Conservation (phyloP, 2,113 vertebrate species). For the Cinclus mexicanus region DNA sequence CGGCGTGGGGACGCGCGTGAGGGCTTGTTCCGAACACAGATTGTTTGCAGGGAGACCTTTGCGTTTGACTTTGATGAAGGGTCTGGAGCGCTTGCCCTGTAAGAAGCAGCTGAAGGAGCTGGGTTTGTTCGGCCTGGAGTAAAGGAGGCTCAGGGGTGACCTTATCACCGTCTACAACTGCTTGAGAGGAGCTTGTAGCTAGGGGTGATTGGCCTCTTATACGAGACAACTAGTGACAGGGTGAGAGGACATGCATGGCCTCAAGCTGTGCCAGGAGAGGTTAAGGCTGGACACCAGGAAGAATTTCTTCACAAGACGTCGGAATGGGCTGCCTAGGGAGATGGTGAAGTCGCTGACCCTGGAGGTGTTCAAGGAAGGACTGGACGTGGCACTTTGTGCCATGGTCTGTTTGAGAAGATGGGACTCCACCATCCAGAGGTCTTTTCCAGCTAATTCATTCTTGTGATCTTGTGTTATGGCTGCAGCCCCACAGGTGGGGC, state of each 20-base stretch:
- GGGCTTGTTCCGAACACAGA: not conserved
- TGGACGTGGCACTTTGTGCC: not conserved
- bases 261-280: not conserved
- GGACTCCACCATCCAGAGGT: not conserved
- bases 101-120: not conserved
- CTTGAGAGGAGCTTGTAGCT: not conserved
- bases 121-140: not conserved
- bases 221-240: not conserved
- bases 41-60: not conserved
- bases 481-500: accelerated
- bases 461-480: not conserved
- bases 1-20: not conserved
- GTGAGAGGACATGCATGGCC: not conserved
- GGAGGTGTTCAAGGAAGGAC: not conserved
- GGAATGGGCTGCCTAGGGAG: not conserved
- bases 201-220: not conserved
- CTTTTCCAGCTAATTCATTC: not conserved
- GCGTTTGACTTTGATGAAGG: too few relatives aligned
- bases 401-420: not conserved
- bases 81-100: not conserved
- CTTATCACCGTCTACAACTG: accelerated
- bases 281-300: not conserved
- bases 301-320: not conserved
- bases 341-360: not conserved
- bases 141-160: not conserved